Percentiles rank a stretch among this genome's conserved stretches.
These are phyloP conservation scores for Lasioglossum leucozonium DNA, from an alignment of 2,888 invertebrate species.

Conservation along the genomic window DNA sequence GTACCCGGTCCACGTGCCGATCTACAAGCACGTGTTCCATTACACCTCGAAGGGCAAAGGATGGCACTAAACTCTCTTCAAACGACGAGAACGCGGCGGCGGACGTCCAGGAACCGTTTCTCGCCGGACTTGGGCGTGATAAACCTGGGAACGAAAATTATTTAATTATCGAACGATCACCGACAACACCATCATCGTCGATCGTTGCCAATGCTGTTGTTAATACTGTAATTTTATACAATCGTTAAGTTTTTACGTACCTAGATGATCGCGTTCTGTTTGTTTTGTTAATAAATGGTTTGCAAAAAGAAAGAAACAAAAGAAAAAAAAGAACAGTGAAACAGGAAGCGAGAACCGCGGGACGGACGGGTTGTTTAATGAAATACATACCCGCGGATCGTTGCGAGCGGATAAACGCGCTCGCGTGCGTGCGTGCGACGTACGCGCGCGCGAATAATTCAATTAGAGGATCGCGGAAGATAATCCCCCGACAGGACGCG, in stretches of 20 bases:
- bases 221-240: constrained; percentile 46
- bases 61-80: constrained; percentile 72
- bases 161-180: constrained; percentile 21
- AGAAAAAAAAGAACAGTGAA: not conserved
- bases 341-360: not conserved
- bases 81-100: too few species aligned
- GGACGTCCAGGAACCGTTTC: constrained; percentile 9
- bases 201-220: constrained; percentile 49
- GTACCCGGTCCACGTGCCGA: constrained; percentile 86
- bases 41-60: constrained; percentile 78
- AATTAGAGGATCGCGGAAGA: not conserved
- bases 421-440: not conserved
- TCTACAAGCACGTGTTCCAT: constrained; percentile 85
- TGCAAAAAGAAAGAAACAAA: not conserved
- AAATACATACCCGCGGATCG: not conserved
- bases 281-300: constrained; percentile 63
- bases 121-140: constrained; percentile 6
- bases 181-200: not conserved
- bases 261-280: not conserved
- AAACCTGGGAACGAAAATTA: constrained; percentile 24
- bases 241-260: constrained; percentile 67
- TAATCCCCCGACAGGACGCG: not conserved
- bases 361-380: not conserved
- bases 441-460: constrained; percentile 5
- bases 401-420: not conserved